Evolutionary conservation across 2,113 vertebrate species (phyloP).

Genomic region (cattle (Bos taurus)): ARS-UCD2.0 NC_037329.1:23829501-23830000

Average conservation of each 20-base stretch:
- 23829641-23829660: background rate
- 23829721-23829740: background rate
- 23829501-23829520: background rate
- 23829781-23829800: background rate
- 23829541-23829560: background rate
- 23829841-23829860: background rate
- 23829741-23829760: background rate
- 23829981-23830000: too few relatives aligned
- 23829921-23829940: background rate
- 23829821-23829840: background rate
- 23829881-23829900: background rate
- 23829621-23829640: background rate
- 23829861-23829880: background rate
- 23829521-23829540: background rate
- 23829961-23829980: too few relatives aligned
- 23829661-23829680: background rate
- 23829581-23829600: background rate
- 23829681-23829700: background rate
- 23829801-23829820: background rate
- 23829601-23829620: slow-evolving; percentile 6
- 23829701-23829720: background rate
- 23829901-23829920: background rate
- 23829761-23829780: background rate
- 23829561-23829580: background rate
- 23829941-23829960: too few relatives aligned